These are phyloP conservation scores for Odontophorus gujanensis DNA, from an alignment of 2,113 vertebrate species.

Conservation along the genomic window DNA sequence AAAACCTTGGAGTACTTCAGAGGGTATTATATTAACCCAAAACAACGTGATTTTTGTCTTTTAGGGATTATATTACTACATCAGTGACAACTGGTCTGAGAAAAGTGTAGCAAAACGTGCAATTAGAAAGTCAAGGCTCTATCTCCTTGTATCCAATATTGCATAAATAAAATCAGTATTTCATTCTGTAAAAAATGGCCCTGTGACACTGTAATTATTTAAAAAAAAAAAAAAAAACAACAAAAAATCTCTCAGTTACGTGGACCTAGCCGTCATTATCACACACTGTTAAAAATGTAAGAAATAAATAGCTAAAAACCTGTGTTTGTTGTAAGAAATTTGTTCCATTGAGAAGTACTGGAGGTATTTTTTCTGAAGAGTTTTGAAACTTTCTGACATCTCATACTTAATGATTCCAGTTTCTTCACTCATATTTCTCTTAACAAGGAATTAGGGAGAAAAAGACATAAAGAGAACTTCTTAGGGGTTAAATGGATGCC, in stretches of 20 bases:
- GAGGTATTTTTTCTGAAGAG: background rate
- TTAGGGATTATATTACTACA: background rate
- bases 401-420: background rate
- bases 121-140: background rate
- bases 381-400: background rate
- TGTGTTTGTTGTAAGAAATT: background rate
- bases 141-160: fast-evolving
- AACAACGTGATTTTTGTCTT: background rate
- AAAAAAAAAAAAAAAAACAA: too few relatives aligned
- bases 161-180: background rate
- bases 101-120: background rate
- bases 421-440: background rate
- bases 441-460: background rate
- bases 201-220: background rate
- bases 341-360: background rate
- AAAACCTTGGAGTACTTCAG: background rate
- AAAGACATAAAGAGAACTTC: background rate
- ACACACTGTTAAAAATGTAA: background rate
- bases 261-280: too few relatives aligned
- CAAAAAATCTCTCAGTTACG: too few relatives aligned
- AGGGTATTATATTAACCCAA: fast-evolving
- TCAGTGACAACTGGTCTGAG: background rate
- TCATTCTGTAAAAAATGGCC: background rate
- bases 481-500: background rate
- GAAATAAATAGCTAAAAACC: fast-evolving